Conservation (phyloP, 2,113 vertebrate species). For the Oryzias curvinotus region DNA sequence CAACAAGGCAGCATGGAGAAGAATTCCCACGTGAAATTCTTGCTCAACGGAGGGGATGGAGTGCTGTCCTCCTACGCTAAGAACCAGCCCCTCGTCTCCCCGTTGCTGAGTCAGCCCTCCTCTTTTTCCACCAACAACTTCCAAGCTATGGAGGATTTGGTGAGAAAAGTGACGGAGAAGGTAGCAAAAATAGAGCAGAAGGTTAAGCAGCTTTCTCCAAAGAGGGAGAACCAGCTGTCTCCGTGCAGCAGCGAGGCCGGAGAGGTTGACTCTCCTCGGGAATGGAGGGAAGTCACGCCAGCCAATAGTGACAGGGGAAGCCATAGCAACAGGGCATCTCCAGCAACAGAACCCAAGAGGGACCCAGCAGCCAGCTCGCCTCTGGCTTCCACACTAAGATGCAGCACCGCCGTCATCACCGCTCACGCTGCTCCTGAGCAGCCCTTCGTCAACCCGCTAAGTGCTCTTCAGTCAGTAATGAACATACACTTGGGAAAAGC, state of each 20-base stretch:
- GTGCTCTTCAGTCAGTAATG: slow-evolving; percentile 98
- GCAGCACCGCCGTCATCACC: slow-evolving; percentile 91
- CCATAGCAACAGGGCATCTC: slow-evolving; percentile 68
- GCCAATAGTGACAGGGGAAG: slow-evolving; percentile 77
- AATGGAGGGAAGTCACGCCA: slow-evolving; percentile 83
- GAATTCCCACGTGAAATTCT: slow-evolving; percentile 82
- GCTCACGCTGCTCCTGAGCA: slow-evolving; percentile 91
- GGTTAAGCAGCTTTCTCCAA: slow-evolving; percentile 84
- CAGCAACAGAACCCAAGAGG: slow-evolving; percentile 66
- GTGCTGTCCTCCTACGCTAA: slow-evolving; percentile 78
- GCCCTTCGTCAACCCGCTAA: slow-evolving; percentile 96
- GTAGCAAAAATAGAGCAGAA: slow-evolving; percentile 91
- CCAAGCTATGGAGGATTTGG: slow-evolving; percentile 92
- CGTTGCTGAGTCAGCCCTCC: slow-evolving; percentile 84
- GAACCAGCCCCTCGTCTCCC: slow-evolving; percentile 85
- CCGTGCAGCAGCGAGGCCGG: slow-evolving; percentile 84
- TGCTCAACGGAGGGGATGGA: slow-evolving; percentile 82
- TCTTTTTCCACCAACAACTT: slow-evolving; percentile 91
- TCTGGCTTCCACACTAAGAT: slow-evolving; percentile 77
- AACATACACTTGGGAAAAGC: slow-evolving; percentile 98
- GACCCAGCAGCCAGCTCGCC: slow-evolving; percentile 72
- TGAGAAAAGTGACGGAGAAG: slow-evolving; percentile 94
- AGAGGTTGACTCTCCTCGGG: slow-evolving; percentile 80
- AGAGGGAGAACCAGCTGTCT: slow-evolving; percentile 80
- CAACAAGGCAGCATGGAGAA: slow-evolving; percentile 84